phyloP scores from a whole-genome alignment of 2,888 invertebrate species.

The Mamestra brassicae region DNA sequence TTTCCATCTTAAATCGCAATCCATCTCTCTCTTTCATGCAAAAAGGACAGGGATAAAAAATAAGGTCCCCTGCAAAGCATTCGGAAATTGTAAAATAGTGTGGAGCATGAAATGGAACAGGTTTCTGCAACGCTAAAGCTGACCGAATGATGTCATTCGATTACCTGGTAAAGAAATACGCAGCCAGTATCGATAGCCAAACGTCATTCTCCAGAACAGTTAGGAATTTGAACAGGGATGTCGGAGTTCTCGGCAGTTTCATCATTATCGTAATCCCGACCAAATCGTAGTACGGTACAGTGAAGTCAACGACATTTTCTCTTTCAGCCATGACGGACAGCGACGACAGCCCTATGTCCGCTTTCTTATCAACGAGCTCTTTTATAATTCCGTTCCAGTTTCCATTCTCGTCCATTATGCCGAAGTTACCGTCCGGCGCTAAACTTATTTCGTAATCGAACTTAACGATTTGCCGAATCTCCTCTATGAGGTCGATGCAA shows the following conservation, averaged over 20 bases:
- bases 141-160: constrained; percentile 71
- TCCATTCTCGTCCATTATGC: constrained; percentile 96
- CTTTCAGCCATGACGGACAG: constrained; percentile 99
- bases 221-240: constrained; percentile 98
- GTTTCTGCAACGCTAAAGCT: constrained; percentile 67
- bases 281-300: constrained; percentile 99
- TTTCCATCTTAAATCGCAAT: constrained; percentile 45
- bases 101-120: constrained; percentile 61
- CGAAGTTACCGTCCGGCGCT: constrained; percentile 95
- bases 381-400: constrained; percentile 97
- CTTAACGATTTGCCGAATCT: constrained; percentile 95
- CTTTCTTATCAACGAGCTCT: constrained; percentile 95
- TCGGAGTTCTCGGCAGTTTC: constrained; percentile 96
- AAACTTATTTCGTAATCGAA: constrained; percentile 97
- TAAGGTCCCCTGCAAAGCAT: constrained; percentile 68
- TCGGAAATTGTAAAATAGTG: constrained; percentile 68
- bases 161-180: constrained; percentile 98
- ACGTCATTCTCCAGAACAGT: constrained; percentile 99
- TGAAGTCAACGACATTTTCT: constrained; percentile 99
- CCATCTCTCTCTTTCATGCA: constrained; percentile 44
- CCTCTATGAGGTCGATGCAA: constrained; percentile 98
- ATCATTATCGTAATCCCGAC: constrained; percentile 99
- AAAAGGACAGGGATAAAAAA: constrained; percentile 63
- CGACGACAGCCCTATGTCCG: constrained; percentile 98
- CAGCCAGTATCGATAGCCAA: constrained; percentile 98